phyloP scores from a whole-genome alignment of 2,888 invertebrate genomes.

The Leptopilina myrica region DNA sequence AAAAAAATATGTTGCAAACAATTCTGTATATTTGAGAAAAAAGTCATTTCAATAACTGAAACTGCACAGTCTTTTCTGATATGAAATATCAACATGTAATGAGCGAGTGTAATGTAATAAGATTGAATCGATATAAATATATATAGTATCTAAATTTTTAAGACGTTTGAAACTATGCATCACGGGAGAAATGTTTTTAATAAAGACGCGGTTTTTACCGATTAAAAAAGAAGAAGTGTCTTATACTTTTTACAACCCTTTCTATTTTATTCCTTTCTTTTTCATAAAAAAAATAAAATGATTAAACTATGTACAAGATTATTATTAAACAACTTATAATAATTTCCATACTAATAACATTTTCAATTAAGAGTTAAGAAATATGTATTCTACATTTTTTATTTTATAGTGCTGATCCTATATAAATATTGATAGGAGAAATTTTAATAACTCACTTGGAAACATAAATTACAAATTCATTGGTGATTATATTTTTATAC shows the following conservation, averaged over 20 bases:
- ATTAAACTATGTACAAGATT: neutral
- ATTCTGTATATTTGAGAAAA: conserved; percentile 28
- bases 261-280: neutral
- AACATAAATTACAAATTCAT: no score
- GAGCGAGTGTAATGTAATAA: conserved; percentile 14
- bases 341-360: no score
- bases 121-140: conserved; percentile 7
- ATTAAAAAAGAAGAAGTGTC: neutral
- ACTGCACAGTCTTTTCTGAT: conserved; percentile 2
- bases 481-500: no score
- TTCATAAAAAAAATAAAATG: neutral
- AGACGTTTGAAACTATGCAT: conserved; percentile 30
- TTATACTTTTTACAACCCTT: neutral
- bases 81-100: conserved; percentile 26
- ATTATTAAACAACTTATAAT: neutral
- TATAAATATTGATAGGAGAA: no score
- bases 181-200: conserved; percentile 27
- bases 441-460: no score
- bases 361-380: no score
- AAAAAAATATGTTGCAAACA: neutral
- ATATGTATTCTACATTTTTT: no score
- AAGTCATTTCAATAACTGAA: neutral
- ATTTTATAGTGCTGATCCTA: no score
- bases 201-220: conserved; percentile 34
- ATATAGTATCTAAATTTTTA: conserved; percentile 28